A percentile compares a stretch with the other conserved stretches of the same genome.
These are phyloP conservation scores for Troglohyphantes excavatus DNA, from an alignment of 2,888 invertebrate species.

Conservation along the genomic window DNA sequence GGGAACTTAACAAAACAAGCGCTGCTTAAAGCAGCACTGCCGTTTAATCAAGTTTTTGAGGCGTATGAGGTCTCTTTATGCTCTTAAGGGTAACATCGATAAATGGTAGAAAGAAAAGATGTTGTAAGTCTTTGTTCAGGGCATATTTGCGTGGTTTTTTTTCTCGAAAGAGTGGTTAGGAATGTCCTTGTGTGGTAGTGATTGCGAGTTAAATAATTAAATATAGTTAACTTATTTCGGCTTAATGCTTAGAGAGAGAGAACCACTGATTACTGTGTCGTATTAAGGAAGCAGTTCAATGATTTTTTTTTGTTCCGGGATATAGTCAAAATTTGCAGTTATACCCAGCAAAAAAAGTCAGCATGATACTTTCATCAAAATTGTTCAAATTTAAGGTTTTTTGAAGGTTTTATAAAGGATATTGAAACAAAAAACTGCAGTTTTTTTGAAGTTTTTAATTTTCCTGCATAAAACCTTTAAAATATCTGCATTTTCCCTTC, in stretches of 20 bases:
- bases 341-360: too few species aligned
- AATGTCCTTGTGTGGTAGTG: not conserved
- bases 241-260: not conserved
- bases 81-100: not conserved
- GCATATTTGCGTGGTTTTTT: slow-evolving; percentile 11
- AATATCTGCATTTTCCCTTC: too few species aligned
- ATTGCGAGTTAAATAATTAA: not conserved
- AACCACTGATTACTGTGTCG: not conserved
- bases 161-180: not conserved
- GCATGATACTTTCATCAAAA: too few species aligned
- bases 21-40: slow-evolving; percentile 66
- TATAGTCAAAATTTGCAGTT: too few species aligned
- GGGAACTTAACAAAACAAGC: slow-evolving; percentile 60
- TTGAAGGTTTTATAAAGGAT: too few species aligned
- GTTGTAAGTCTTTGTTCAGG: not conserved
- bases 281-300: too few species aligned
- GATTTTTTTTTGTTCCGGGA: too few species aligned
- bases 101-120: slow-evolving; percentile 17
- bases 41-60: slow-evolving; percentile 65
- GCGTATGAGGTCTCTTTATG: not conserved
- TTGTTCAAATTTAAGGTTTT: too few species aligned
- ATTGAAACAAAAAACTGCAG: too few species aligned
- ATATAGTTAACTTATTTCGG: not conserved
- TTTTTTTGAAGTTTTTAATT: too few species aligned
- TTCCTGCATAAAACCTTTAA: too few species aligned